Percentiles rank a stretch among this genome's conserved stretches.
These are phyloP conservation scores for Orthonyx spaldingii DNA, from an alignment of 2,113 vertebrate species.

Conservation along the genomic window DNA sequence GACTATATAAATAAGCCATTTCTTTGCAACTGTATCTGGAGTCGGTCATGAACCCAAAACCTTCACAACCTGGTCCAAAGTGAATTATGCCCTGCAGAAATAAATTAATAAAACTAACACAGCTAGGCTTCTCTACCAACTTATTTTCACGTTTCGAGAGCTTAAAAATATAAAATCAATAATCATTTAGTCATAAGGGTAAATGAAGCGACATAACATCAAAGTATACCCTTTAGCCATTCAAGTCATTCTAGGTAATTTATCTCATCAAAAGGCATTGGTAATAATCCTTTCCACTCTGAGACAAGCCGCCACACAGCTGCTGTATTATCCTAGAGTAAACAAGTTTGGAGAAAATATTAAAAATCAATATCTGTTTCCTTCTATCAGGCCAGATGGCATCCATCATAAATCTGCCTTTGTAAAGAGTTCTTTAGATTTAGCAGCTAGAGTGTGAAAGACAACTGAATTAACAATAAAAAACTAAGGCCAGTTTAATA, in stretches of 20 bases:
- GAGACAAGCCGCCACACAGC: conserved; percentile 78
- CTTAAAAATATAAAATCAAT: conserved; percentile 93
- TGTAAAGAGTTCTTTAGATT: conserved; percentile 74
- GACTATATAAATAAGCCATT: conserved; percentile 88
- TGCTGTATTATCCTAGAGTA: conserved; percentile 83
- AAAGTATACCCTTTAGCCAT: conserved; percentile 87
- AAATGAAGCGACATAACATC: conserved; percentile 90
- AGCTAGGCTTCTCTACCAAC: conserved; percentile 78
- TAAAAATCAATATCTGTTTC: conserved; percentile 93
- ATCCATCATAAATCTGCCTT: conserved; percentile 83
- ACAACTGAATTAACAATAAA: conserved; percentile 64
- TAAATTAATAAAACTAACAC: conserved; percentile 88
- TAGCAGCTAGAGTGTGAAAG: conserved; percentile 66
- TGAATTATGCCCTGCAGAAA: conserved; percentile 87
- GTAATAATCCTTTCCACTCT: conserved; percentile 83
- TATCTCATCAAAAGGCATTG: conserved; percentile 84
- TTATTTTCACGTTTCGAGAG: conserved; percentile 87
- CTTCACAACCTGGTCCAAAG: conserved; percentile 79
- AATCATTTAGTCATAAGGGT: conserved; percentile 94
- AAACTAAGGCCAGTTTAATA: conserved; percentile 33
- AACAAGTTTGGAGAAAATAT: conserved; percentile 88
- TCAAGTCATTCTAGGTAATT: conserved; percentile 85
- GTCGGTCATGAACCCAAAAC: conserved; percentile 84
- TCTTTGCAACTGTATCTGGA: conserved; percentile 81
- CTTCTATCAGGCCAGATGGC: conserved; percentile 85